Evolutionary conservation across 2,113 vertebrate genomes (phyloP).

Genomic region (Seriola aureovittata): DNA sequence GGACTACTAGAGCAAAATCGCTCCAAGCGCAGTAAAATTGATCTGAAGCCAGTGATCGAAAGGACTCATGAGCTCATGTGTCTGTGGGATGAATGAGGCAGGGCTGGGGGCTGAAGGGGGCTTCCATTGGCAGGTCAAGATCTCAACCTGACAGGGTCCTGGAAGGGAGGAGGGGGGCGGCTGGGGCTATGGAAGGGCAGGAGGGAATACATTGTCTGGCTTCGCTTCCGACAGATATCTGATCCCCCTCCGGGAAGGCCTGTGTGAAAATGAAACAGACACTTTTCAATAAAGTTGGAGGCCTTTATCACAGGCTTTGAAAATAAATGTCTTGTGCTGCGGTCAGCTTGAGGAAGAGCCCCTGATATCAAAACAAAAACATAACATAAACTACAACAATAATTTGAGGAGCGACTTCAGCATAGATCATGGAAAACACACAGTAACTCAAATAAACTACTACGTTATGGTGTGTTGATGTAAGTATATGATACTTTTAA

Average conservation of each 20-base stretch:
- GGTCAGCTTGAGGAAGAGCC: slow-evolving; percentile 29
- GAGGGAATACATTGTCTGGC: slow-evolving; percentile 55
- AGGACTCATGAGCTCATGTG: slow-evolving; percentile 67
- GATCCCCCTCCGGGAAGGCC: slow-evolving; percentile 65
- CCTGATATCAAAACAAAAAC: slow-evolving; percentile 23
- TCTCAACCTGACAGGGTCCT: slow-evolving; percentile 35
- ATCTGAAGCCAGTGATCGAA: slow-evolving; percentile 61
- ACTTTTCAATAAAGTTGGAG: slow-evolving; percentile 72
- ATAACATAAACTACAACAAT: not conserved
- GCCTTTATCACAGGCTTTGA: slow-evolving; percentile 56
- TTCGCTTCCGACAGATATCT: slow-evolving; percentile 70
- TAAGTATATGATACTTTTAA: slow-evolving; percentile 20
- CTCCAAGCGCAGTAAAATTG: slow-evolving; percentile 47
- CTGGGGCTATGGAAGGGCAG: not conserved
- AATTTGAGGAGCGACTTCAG: not conserved
- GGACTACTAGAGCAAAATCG: slow-evolving; percentile 13
- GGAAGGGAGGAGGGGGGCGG: not conserved
- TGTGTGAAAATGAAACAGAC: slow-evolving; percentile 70
- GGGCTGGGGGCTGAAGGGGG: slow-evolving; percentile 8
- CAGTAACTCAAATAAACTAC: slow-evolving; percentile 39
- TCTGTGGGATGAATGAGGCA: slow-evolving; percentile 43
- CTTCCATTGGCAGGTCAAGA: slow-evolving; percentile 18
- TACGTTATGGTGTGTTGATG: slow-evolving; percentile 4
- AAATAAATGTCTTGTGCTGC: slow-evolving; percentile 50
- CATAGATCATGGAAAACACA: not conserved